Percentiles rank a stretch among this genome's conserved stretches.
Conservation (phyloP, 53 echinoderm and acorn worm genomes). For the Astropecten irregularis region DNA sequence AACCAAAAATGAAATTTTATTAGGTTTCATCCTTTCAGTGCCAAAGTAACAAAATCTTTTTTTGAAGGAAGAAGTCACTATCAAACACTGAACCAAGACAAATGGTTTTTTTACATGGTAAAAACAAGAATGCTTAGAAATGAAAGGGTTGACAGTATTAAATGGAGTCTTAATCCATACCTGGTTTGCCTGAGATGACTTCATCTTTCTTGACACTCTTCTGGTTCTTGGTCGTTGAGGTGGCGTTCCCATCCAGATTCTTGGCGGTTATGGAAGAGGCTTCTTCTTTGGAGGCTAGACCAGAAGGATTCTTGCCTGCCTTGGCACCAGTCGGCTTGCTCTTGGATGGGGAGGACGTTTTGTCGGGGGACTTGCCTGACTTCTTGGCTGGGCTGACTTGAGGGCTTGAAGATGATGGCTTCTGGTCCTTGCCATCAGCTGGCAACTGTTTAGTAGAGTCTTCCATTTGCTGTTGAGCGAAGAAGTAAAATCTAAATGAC, state of each 20-base stretch:
- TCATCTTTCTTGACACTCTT: slow-evolving; percentile 18
- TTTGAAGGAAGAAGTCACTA: no score
- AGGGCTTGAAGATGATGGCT: slow-evolving; percentile 6
- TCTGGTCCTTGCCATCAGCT: background rate
- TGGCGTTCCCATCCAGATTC: background rate
- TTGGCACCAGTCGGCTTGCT: background rate
- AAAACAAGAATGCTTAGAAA: no score
- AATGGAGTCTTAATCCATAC: background rate
- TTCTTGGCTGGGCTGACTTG: slow-evolving; percentile 27
- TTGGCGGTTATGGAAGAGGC: background rate
- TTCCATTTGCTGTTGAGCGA: background rate
- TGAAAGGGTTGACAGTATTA: no score
- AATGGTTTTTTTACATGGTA: no score
- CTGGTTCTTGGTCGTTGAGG: slow-evolving; percentile 15
- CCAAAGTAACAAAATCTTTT: no score
- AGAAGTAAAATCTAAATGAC: no score
- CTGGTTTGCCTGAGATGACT: background rate
- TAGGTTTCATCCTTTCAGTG: no score
- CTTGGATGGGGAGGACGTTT: slow-evolving; percentile 5
- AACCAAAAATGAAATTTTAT: background rate
- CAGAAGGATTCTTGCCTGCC: background rate
- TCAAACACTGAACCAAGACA: no score
- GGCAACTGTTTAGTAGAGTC: background rate
- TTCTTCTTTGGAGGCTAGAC: no score
- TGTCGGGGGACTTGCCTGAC: slow-evolving; percentile 3